Percentiles rank a stretch among this genome's conserved stretches.
These are phyloP conservation scores for Lutjanus argentimaculatus DNA, from an alignment of 2,797 vertebrate species.

Conservation along the genomic window DNA sequence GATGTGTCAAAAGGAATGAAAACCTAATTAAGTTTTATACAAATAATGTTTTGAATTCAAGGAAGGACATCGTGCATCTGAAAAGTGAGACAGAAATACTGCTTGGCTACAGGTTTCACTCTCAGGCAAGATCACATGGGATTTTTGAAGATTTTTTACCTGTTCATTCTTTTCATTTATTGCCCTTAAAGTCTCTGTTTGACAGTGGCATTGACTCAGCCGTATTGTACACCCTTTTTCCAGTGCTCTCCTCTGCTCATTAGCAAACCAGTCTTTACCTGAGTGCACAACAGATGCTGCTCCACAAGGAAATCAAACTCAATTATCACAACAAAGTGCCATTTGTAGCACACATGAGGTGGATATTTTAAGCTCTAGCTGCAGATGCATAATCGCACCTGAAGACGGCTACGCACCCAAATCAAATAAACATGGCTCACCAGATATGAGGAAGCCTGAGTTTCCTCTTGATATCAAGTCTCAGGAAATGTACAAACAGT, in stretches of 20 bases:
- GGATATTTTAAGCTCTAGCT: slow-evolving; percentile 45
- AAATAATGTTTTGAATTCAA: slow-evolving; percentile 35
- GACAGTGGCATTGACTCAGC: slow-evolving; percentile 10
- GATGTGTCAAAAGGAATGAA: neutral
- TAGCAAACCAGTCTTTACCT: slow-evolving; percentile 51
- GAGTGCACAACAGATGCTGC: slow-evolving; percentile 54
- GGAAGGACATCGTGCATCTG: neutral
- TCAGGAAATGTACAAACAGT: slow-evolving; percentile 54
- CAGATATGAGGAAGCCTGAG: slow-evolving; percentile 33
- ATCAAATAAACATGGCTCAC: slow-evolving; percentile 46
- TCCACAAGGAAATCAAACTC: slow-evolving; percentile 68
- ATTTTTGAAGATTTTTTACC: neutral
- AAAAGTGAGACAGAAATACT: neutral
- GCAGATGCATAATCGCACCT: slow-evolving; percentile 32
- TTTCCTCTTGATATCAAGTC: slow-evolving; percentile 43
- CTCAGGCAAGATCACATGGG: neutral
- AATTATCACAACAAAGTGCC: slow-evolving; percentile 71
- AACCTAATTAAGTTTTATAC: neutral
- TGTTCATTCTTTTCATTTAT: neutral
- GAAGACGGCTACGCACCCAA: slow-evolving; percentile 22
- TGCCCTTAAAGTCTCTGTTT: neutral
- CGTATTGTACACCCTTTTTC: slow-evolving; percentile 20
- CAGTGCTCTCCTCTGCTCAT: slow-evolving; percentile 56
- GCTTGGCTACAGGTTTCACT: slow-evolving; percentile 2
- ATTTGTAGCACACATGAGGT: slow-evolving; percentile 41